Conservation (phyloP, 1,140 invertebrate species). For the Brachionus manjavacas region DNA sequence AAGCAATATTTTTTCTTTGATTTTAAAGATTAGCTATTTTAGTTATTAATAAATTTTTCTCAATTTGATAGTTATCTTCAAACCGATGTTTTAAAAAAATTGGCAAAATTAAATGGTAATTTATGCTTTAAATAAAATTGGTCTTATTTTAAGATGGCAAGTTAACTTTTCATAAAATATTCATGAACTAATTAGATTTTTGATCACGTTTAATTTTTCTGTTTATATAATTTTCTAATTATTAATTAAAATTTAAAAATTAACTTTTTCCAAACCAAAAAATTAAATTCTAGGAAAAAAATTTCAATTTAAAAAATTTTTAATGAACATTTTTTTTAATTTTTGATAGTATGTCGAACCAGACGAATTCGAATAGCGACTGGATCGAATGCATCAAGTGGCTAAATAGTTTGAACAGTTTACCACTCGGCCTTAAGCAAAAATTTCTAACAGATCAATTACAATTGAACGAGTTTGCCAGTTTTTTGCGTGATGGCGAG, state of each 20-base stretch:
- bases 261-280: too few relatives aligned
- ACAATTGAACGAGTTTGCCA: slow-evolving; percentile 26
- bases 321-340: not conserved
- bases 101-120: not conserved
- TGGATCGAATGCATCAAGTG: slow-evolving; percentile 32
- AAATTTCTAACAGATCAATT: not conserved
- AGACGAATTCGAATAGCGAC: slow-evolving; percentile 3
- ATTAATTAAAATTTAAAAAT: not conserved
- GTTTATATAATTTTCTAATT: not conserved
- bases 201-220: not conserved
- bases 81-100: not conserved
- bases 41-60: not conserved
- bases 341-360: not conserved
- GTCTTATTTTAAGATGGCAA: not conserved
- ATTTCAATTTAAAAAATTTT: not conserved
- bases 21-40: too few relatives aligned
- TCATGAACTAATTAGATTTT: not conserved
- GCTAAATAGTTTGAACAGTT: not conserved
- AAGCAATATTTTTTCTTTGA: too few relatives aligned
- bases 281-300: not conserved
- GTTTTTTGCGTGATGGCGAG: slow-evolving; percentile 24
- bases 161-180: not conserved
- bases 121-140: not conserved
- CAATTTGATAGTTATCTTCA: not conserved
- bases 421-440: not conserved